Conservation (phyloP, 2,888 invertebrate genomes). For the Acanthosepion lycidas region DNA sequence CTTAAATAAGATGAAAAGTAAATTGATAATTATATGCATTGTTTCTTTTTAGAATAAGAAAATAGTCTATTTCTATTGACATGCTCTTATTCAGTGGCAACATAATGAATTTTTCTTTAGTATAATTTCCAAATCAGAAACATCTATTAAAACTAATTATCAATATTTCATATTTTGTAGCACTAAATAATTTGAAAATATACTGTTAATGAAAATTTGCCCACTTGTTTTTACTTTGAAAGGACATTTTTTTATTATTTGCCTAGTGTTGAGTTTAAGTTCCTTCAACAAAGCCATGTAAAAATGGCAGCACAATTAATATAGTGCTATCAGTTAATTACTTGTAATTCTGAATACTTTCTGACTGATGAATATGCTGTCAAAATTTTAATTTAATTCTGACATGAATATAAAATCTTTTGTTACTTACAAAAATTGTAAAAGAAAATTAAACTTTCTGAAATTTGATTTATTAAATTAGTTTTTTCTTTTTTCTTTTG, state of each 20-base stretch:
- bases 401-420: not conserved
- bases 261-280: not conserved
- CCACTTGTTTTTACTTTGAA: not conserved
- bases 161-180: not conserved
- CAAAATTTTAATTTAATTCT: not conserved
- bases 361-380: not conserved
- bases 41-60: not conserved
- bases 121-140: not conserved
- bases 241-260: not conserved
- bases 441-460: not conserved
- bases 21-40: not conserved
- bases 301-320: not conserved
- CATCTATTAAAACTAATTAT: not conserved
- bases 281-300: not conserved
- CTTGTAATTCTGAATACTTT: not conserved
- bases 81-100: not conserved
- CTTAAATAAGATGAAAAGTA: not conserved
- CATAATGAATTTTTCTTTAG: not conserved
- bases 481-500: no score
- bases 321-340: constrained; percentile 3
- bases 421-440: not conserved
- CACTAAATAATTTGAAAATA: not conserved
- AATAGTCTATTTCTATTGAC: no score
- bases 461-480: no score
- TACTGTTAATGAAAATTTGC: not conserved